A percentile compares a stretch with the other conserved stretches of the same genome.
phyloP scores from a whole-genome alignment of 2,113 vertebrate species.

The Heterotilapia buettikoferi region DNA sequence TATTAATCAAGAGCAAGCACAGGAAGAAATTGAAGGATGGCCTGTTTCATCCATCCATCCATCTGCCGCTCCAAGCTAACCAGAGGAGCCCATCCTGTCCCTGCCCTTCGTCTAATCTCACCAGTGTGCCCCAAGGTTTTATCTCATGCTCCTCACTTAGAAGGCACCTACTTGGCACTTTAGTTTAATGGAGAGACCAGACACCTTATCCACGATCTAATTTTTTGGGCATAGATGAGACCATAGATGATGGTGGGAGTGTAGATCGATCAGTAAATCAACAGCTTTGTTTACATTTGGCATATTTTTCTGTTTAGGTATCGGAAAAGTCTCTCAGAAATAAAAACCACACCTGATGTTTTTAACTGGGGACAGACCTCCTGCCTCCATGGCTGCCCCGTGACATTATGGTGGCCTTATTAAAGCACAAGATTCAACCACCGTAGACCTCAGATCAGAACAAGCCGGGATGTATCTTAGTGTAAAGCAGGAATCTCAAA shows the following conservation, averaged over 20 bases:
- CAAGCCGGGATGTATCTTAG: neutral
- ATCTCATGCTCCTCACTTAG: neutral
- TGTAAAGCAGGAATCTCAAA: neutral
- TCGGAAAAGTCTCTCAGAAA: neutral
- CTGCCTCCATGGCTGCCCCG: neutral
- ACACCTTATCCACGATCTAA: fast-evolving
- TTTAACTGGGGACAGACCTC: neutral
- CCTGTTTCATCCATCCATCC: neutral
- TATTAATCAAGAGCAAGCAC: neutral
- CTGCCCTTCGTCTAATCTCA: fast-evolving
- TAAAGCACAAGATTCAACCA: neutral
- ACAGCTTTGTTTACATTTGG: neutral
- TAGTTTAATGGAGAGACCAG: neutral
- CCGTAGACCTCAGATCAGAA: neutral
- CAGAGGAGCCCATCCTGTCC: neutral
- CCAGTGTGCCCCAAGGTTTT: neutral
- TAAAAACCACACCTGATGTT: neutral
- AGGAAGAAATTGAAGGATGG: neutral
- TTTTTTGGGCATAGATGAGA: neutral
- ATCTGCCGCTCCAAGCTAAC: neutral
- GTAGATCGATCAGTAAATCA: neutral
- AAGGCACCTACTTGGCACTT: neutral
- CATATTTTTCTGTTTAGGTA: neutral
- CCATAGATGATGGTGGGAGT: neutral
- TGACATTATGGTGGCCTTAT: neutral